phyloP scores from a whole-genome alignment of 2,888 invertebrate species.

The Hemistola chrysoprasaria region DNA sequence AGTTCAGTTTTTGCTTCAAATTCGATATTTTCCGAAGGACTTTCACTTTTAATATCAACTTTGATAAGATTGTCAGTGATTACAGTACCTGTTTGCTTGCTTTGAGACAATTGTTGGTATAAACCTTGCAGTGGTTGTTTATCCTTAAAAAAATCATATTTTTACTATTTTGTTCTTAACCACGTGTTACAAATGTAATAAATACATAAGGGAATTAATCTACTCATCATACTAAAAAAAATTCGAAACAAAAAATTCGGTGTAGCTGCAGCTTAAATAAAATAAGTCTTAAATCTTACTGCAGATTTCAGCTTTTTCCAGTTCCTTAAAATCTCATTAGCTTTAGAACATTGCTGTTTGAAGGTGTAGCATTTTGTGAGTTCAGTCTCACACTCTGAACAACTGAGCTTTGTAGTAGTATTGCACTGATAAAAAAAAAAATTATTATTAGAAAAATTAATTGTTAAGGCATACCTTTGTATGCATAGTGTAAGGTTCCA shows the following conservation, averaged over 20 bases:
- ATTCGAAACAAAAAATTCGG: no score
- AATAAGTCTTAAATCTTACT: conserved; percentile 1
- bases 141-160: conserved; percentile 13
- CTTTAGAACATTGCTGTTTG: conserved; percentile 17
- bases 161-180: no score
- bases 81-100: background rate
- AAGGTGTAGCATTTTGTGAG: conserved; percentile 18
- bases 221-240: no score
- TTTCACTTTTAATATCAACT: conserved; percentile 11
- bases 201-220: no score
- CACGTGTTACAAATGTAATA: no score
- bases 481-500: no score
- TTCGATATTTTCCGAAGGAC: background rate
- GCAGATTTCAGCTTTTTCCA: conserved; percentile 20
- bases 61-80: background rate
- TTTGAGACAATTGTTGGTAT: conserved; percentile 3
- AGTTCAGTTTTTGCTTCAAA: conserved; percentile 1
- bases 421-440: conserved; percentile 14
- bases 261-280: background rate
- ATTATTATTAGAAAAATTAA: no score
- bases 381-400: conserved; percentile 9
- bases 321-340: conserved; percentile 13
- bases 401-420: conserved; percentile 4
- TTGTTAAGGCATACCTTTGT: no score
- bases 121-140: conserved; percentile 9